A percentile compares a stretch with the other conserved stretches of the same genome.
Evolutionary conservation across 2,113 vertebrate genomes (phyloP).

Genomic region (Monopterus albus): DNA sequence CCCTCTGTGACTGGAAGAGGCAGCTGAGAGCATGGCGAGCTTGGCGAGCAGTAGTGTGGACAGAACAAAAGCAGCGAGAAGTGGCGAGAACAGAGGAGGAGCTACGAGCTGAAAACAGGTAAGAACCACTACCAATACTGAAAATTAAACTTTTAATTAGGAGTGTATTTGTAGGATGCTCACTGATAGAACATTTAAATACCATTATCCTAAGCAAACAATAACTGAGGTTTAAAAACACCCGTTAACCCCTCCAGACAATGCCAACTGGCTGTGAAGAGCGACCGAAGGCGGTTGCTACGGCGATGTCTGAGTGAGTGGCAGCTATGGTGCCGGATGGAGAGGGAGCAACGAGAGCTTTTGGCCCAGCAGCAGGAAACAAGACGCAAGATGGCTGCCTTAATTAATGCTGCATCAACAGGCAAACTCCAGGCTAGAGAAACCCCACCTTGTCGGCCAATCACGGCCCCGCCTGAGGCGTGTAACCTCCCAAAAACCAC

Average conservation of each 20-base stretch:
- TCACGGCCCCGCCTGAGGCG: constrained; percentile 29
- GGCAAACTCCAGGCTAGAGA: constrained; percentile 67
- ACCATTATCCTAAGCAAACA: background rate
- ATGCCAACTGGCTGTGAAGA: constrained; percentile 82
- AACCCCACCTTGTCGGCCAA: background rate
- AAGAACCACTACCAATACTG: constrained; percentile 19
- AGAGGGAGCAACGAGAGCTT: constrained; percentile 80
- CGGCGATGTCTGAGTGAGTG: constrained; percentile 84
- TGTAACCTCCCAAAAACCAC: constrained; percentile 39
- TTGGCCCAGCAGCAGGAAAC: constrained; percentile 85
- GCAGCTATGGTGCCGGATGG: constrained; percentile 83
- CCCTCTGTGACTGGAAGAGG: constrained; percentile 90
- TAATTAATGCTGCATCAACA: constrained; percentile 82
- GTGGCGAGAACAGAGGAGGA: constrained; percentile 80
- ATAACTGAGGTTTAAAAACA: constrained; percentile 13
- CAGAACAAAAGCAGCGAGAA: constrained; percentile 80
- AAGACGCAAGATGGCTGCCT: constrained; percentile 86
- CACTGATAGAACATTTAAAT: constrained; percentile 5
- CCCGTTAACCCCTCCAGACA: constrained; percentile 77
- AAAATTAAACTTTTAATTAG: background rate
- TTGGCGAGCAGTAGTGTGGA: constrained; percentile 88
- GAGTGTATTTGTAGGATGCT: background rate
- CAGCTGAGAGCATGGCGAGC: constrained; percentile 86
- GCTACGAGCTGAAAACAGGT: constrained; percentile 89
- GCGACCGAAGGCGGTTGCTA: constrained; percentile 83